Evolutionary conservation across 2,797 vertebrate species (phyloP).

Genomic region (Xiphorhynchus erythropygius): DNA sequence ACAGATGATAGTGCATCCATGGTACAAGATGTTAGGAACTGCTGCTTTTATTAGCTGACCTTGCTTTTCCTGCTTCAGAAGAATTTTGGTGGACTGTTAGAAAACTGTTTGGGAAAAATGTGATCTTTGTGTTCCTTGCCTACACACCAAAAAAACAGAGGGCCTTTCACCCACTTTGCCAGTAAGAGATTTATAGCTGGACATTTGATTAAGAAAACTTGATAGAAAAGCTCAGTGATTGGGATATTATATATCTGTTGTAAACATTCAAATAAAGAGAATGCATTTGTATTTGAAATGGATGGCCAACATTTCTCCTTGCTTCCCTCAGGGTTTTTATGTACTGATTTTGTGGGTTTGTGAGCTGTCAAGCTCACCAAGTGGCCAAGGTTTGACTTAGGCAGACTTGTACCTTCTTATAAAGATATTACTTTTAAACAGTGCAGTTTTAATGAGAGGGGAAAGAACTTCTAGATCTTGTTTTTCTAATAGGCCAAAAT

Average conservation of each 20-base stretch:
- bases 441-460: background rate
- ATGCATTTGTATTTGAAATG: background rate
- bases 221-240: background rate
- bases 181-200: background rate
- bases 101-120: background rate
- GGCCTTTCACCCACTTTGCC: background rate
- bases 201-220: background rate
- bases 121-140: background rate
- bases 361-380: background rate
- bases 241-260: background rate
- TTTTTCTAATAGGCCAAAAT: background rate
- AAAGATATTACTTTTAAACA: background rate
- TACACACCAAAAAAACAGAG: background rate
- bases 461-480: background rate
- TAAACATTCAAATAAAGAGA: background rate
- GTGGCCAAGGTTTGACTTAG: background rate
- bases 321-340: background rate
- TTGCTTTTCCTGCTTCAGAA: background rate
- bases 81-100: background rate
- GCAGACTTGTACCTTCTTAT: background rate
- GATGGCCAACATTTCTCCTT: background rate
- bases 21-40: background rate
- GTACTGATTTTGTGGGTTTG: background rate
- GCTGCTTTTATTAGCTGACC: background rate
- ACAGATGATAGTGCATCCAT: background rate